phyloP scores from a whole-genome alignment of 2,888 invertebrate species.

The Geophilus truncorum region DNA sequence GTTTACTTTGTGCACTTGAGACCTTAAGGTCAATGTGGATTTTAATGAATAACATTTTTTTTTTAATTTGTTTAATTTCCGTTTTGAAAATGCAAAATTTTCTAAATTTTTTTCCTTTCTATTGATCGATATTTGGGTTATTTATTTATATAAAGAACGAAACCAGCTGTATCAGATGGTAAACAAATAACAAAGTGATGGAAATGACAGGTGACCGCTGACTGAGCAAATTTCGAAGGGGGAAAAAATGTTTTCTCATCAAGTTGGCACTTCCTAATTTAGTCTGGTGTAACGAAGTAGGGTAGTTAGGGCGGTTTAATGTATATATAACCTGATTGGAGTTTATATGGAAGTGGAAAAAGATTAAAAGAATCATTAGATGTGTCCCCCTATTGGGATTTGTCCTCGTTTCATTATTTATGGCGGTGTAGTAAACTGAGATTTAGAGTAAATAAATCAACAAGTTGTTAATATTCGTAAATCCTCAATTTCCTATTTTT shows the following conservation, averaged over 20 bases:
- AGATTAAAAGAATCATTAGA: not conserved
- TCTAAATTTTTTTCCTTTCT: not conserved
- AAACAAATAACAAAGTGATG: not conserved
- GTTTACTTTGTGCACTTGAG: not conserved
- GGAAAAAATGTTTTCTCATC: not conserved
- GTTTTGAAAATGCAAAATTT: not conserved
- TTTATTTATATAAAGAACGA: not conserved
- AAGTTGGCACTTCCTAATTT: no score
- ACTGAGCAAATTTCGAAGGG: not conserved
- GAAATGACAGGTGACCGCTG: not conserved
- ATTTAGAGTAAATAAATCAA: no score
- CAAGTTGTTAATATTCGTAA: no score
- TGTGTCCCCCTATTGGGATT: not conserved
- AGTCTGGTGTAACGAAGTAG: not conserved
- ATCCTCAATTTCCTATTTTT: no score
- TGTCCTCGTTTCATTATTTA: not conserved
- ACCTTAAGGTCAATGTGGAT: not conserved
- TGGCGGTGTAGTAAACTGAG: not conserved
- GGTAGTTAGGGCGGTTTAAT: not conserved
- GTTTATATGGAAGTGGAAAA: not conserved
- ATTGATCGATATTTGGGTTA: not conserved
- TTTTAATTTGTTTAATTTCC: not conserved
- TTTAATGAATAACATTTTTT: not conserved
- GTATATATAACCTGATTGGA: not conserved
- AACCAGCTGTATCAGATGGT: not conserved